Evolutionary conservation across 2,888 invertebrate species (phyloP), one percentile per base, ranked within the genome.

Genomic region (Euproctis similis): DNA sequence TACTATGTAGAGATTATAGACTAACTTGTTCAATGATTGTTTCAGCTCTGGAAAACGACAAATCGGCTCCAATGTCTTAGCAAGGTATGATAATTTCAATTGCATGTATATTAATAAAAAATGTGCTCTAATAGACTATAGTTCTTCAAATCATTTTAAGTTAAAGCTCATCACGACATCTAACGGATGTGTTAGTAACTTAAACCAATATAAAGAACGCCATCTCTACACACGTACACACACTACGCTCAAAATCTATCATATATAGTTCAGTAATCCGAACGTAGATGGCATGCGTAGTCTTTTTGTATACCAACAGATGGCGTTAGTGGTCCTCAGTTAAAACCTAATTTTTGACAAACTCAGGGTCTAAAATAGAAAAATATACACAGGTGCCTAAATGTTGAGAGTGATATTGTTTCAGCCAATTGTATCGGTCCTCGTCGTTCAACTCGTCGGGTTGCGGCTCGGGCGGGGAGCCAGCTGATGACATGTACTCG

Each of bases 401-500:
- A 42, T 34, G 35, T 40, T 27, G 39, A 16, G 30, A 42, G 28
- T 50, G 30, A 30, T 28, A 49, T 71, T 65, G 68, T 69, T 90
- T 43, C 86, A 94, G 94, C 85, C 94, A 95, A 86, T 88, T 95
- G 62, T 95, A 95, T 86, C 91, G 95, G 72, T 95, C 95, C 71
- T 94, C 95, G 68, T 95, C 95, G 81, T 95, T 95, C 85, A 95
- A 95, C 86, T 95, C 95, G 56, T 94, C 94, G 36, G 95, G 95
- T 48, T 90, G 95, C 72, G 95, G 95, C 68, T 95, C 95, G 52
- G 94, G 91, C 65, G 95, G 95, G 77, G 95, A 95, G 81, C 93
- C 93, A 61, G 93, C 93, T 32, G 96, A 96, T 88, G 96, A 96
- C 82, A 94, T 96, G 91, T 95, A 94, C 87, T 95, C 95, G 47